Evolutionary conservation across 2,113 vertebrate species (phyloP).

Genomic region (Tragelaphus buxtoni): DNA sequence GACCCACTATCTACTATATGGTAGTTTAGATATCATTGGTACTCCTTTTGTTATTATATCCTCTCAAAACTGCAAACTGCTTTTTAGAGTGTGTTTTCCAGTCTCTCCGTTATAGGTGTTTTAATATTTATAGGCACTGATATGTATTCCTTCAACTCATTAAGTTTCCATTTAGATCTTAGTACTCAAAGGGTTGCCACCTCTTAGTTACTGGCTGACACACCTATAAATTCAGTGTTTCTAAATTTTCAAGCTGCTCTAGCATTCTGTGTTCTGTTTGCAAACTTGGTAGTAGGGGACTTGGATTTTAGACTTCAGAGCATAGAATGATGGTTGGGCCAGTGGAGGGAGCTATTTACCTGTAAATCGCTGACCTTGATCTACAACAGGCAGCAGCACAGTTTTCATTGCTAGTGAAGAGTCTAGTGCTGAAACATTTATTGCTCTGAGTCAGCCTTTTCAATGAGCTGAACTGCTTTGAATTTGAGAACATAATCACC

Average conservation of each 20-base stretch:
- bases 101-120: not conserved
- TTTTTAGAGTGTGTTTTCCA: not conserved
- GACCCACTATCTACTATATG: not conserved
- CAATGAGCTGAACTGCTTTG: not conserved
- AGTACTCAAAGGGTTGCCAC: not conserved
- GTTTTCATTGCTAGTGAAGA: not conserved
- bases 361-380: constrained; percentile 27
- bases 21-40: not conserved
- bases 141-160: not conserved
- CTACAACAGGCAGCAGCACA: not conserved
- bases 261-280: not conserved
- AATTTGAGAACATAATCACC: not conserved
- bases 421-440: not conserved
- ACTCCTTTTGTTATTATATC: not conserved
- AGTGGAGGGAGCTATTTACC: constrained; percentile 62
- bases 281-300: not conserved
- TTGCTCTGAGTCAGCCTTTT: constrained; percentile 17
- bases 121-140: not conserved
- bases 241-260: not conserved
- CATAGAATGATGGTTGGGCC: constrained; percentile 9
- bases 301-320: not conserved
- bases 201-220: not conserved
- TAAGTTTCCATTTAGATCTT: not conserved
- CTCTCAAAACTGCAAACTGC: not conserved
- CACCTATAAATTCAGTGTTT: not conserved